A percentile compares a stretch with the other conserved stretches of the same genome.
phyloP scores from a whole-genome alignment of 2,113 vertebrate genomes.

The Hystrix brachyura region DNA sequence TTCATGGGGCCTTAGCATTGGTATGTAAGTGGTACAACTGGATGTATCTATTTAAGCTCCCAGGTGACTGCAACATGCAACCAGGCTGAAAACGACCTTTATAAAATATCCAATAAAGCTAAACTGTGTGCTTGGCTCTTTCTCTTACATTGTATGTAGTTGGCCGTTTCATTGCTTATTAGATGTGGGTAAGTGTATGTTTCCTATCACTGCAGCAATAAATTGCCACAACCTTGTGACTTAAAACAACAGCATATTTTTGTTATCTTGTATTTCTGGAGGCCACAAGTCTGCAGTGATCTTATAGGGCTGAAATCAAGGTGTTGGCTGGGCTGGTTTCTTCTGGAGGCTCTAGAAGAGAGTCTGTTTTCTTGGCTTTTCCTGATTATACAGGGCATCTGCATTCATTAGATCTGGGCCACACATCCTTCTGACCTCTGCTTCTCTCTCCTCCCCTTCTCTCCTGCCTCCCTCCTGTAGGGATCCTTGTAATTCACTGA shows the following conservation, averaged over 20 bases:
- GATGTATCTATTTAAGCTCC: neutral
- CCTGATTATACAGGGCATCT: neutral
- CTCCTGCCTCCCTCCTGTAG: neutral
- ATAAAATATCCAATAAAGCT: neutral
- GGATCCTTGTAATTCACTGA: neutral
- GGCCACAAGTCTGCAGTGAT: neutral
- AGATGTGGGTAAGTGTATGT: neutral
- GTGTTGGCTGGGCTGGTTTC: neutral
- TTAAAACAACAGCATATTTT: neutral
- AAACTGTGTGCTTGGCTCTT: neutral
- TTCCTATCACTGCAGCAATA: neutral
- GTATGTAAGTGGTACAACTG: neutral
- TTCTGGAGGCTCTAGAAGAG: neutral
- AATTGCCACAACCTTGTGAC: neutral
- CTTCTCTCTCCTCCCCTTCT: neutral
- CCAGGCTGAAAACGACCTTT: neutral
- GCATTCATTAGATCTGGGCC: neutral
- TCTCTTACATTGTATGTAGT: neutral
- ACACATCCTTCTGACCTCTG: neutral
- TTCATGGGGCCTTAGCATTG: neutral
- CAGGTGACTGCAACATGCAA: neutral
- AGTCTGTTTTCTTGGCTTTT: neutral
- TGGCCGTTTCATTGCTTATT: neutral
- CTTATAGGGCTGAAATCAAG: neutral
- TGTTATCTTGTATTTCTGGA: neutral